These are phyloP conservation scores for cattle (Bos taurus) DNA, from an alignment of 2,113 vertebrate genomes.

Conservation along the genomic window ARS-UCD2.0 NC_082638.1:1247501-1248000, in stretches of 20 bases:
- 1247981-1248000: neutral
- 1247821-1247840: fast-evolving
- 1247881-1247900: neutral
- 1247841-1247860: neutral
- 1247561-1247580: neutral
- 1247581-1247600: neutral
- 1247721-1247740: neutral
- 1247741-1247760: neutral
- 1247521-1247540: neutral
- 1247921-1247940: neutral
- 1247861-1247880: neutral
- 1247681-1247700: neutral
- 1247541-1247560: neutral
- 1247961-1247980: too few relatives aligned
- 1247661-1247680: neutral
- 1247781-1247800: too few relatives aligned
- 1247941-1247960: too few relatives aligned
- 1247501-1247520: neutral
- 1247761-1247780: too few relatives aligned
- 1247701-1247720: too few relatives aligned
- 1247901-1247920: neutral
- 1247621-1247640: neutral
- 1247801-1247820: too few relatives aligned
- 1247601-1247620: neutral
- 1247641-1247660: fast-evolving